Evolutionary conservation across 2,888 invertebrate species (phyloP), one percentile per base, ranked within the genome.

Genomic region (Polyploca ridens): DNA sequence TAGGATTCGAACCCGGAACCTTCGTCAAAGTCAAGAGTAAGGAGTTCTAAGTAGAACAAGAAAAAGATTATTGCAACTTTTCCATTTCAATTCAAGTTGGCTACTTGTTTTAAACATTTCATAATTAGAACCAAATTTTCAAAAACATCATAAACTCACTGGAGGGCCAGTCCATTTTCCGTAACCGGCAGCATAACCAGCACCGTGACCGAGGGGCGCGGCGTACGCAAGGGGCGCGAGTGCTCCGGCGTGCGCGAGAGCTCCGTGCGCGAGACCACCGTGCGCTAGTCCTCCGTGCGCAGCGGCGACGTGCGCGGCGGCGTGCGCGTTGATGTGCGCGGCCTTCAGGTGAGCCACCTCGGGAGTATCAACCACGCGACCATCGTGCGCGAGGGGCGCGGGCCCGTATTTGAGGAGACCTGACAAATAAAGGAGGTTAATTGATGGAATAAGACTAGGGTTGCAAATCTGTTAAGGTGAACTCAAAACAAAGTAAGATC

Each of bases 311-410:
- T 90, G 86, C 0, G 91, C 93, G 57, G 86, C 87, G 57, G 88
- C 86, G 85, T 91, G 94, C 41, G 95, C 94, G 64, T 93, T 90
- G 74, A 91, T 82, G 84, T 95, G 95, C 54, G 94, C 94, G 44
- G 94, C 92, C 85, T 95, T 95, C 67, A 95, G 94, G 77, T 95
- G 94, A 27, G 95, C 94, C 0, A 94, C 94, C 88, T 95, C 95
- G 69, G 94, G 93, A 35, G 94, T 94, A 87, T 94, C 94, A 3
- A 94, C 74, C 65, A 94, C 94, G 71, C 93, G 93, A 54, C 94
- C 94, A 79, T 94, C 94, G 69, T 94, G 94, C 35, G 94, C 94
- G 41, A 94, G 88, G 16, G 94, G 94, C 70, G 94, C 94, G 81
- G 94, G 94, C 58, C 94, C 94, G 88, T 94, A 94, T 84, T 94